These are phyloP conservation scores for Malaclemys terrapin DNA, from an alignment of 2,113 vertebrate species.

Conservation along the genomic window DNA sequence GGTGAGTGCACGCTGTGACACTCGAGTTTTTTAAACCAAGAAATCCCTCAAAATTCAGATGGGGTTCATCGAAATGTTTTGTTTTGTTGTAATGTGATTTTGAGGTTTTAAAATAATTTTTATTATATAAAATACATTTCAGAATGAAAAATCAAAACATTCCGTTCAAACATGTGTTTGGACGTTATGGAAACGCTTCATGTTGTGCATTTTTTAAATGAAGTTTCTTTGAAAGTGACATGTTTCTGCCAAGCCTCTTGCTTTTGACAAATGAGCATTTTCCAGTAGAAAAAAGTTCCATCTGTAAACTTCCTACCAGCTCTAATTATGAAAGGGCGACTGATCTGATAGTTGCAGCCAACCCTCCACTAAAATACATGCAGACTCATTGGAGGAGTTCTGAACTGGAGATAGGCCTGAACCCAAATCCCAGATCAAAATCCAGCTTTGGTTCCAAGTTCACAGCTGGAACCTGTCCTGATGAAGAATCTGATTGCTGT, in stretches of 20 bases:
- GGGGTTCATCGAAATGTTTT: not conserved
- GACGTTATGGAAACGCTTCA: too few relatives aligned
- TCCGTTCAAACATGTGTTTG: not conserved
- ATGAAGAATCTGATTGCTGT: not conserved
- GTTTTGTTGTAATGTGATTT: not conserved
- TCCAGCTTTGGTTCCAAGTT: not conserved
- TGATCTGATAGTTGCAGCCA: not conserved
- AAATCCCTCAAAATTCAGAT: too few relatives aligned
- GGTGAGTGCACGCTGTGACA: too few relatives aligned
- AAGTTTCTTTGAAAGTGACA: too few relatives aligned
- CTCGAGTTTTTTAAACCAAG: too few relatives aligned
- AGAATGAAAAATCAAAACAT: not conserved
- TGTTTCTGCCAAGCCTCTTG: too few relatives aligned
- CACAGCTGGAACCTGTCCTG: not conserved
- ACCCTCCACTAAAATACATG: not conserved
- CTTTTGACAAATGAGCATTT: too few relatives aligned
- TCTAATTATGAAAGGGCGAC: not conserved
- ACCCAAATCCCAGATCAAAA: not conserved
- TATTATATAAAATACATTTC: not conserved
- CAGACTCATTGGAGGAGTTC: not conserved
- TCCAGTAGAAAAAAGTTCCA: not conserved
- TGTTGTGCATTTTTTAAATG: too few relatives aligned
- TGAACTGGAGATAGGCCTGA: not conserved
- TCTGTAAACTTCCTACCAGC: not conserved
- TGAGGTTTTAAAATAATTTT: not conserved